These are phyloP conservation scores for Lithophane leautieri DNA, from an alignment of 2,888 invertebrate species.

Conservation along the genomic window DNA sequence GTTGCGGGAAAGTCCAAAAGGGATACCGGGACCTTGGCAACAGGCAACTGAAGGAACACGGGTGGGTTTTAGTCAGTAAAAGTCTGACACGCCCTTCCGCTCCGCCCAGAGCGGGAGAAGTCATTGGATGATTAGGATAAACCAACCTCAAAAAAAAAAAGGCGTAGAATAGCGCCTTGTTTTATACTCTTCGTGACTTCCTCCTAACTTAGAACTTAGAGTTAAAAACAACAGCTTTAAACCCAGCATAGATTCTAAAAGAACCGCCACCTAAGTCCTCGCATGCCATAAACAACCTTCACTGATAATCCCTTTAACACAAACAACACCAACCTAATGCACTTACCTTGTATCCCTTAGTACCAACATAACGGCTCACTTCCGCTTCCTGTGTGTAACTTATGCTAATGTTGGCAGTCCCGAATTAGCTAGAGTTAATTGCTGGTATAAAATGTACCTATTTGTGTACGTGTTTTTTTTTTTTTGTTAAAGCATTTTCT, in stretches of 20 bases:
- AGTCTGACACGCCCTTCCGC: too few relatives aligned
- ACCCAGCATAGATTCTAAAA: background rate
- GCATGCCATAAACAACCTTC: conserved; percentile 23
- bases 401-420: conserved; percentile 66
- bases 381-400: conserved; percentile 62
- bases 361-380: conserved; percentile 62
- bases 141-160: too few relatives aligned
- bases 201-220: background rate
- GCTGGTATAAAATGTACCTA: conserved; percentile 55
- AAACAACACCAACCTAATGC: conserved; percentile 61
- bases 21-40: too few relatives aligned
- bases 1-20: too few relatives aligned
- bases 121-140: too few relatives aligned
- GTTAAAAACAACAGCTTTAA: background rate
- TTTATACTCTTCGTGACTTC: background rate
- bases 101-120: too few relatives aligned
- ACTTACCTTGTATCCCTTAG: conserved; percentile 63
- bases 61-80: too few relatives aligned
- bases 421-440: conserved; percentile 61
- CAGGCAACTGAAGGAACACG: too few relatives aligned
- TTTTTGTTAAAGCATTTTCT: background rate
- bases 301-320: conserved; percentile 44
- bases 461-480: conserved; percentile 53
- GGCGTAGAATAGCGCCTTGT: background rate
- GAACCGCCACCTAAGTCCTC: background rate